These are phyloP conservation scores for Microtus oregoni DNA, from an alignment of 2,113 vertebrate species.

Conservation along the genomic window DNA sequence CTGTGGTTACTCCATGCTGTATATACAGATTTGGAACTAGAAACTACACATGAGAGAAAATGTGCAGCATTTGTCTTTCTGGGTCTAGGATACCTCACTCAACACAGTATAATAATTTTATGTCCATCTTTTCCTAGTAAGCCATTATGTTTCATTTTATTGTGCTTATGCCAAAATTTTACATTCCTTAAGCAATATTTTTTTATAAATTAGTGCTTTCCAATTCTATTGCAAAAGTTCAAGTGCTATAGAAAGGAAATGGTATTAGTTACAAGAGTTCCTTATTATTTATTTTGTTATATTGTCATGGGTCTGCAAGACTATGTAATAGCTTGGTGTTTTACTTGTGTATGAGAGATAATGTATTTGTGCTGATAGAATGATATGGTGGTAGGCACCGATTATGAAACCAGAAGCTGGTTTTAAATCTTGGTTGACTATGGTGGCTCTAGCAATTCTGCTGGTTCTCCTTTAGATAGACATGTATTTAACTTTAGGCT, in stretches of 20 bases:
- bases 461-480: conserved; percentile 19
- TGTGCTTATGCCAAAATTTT: conserved; percentile 13
- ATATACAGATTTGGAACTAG: neutral
- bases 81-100: neutral
- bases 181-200: neutral
- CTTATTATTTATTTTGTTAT: conserved; percentile 15
- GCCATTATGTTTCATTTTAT: neutral
- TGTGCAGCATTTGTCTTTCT: neutral
- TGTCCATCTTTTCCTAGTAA: neutral
- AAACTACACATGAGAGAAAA: neutral
- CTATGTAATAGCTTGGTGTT: neutral
- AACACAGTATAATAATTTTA: neutral
- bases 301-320: neutral
- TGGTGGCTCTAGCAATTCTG: neutral
- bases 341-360: neutral
- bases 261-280: neutral
- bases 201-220: neutral
- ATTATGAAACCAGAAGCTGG: neutral
- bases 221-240: conserved; percentile 10
- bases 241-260: conserved; percentile 19
- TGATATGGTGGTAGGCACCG: neutral
- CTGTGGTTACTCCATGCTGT: neutral
- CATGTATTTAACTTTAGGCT: neutral
- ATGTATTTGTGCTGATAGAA: conserved; percentile 8
- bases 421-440: conserved; percentile 12